Evolutionary conservation across 2,888 invertebrate species (phyloP).

Genomic region (Plusia festucae): DNA sequence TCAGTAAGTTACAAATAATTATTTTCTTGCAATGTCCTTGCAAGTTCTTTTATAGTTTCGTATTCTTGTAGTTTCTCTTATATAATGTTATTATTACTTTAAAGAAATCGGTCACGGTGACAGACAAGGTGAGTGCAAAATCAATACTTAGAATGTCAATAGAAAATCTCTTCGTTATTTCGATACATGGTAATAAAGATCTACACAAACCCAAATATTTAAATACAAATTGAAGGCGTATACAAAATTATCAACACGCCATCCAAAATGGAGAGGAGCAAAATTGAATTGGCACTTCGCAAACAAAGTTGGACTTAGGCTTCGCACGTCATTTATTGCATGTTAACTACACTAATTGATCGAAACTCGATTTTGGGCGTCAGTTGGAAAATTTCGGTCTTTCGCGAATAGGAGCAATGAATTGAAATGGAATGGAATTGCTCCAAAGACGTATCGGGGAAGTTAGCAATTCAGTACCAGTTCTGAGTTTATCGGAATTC

Average conservation of each 20-base stretch:
- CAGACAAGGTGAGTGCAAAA: neutral
- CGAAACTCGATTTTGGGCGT: slow-evolving; percentile 74
- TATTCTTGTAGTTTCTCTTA: neutral
- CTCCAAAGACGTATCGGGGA: slow-evolving; percentile 61
- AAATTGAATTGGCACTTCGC: slow-evolving; percentile 80
- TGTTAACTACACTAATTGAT: slow-evolving; percentile 85
- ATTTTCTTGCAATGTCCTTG: neutral
- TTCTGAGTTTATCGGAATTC: slow-evolving; percentile 53
- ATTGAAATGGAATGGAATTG: slow-evolving; percentile 60
- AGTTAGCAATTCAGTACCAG: slow-evolving; percentile 56
- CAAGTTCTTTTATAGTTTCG: neutral
- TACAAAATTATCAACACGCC: slow-evolving; percentile 67
- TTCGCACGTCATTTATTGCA: slow-evolving; percentile 81
- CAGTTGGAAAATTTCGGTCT: slow-evolving; percentile 65
- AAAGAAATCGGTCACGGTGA: slow-evolving; percentile 3
- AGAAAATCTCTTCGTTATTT: neutral
- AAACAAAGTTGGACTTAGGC: slow-evolving; percentile 80
- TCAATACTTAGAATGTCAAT: neutral
- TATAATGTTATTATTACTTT: neutral
- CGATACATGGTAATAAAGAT: neutral
- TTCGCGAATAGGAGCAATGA: slow-evolving; percentile 54
- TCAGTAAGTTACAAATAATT: too few relatives aligned
- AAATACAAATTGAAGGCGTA: slow-evolving; percentile 54
- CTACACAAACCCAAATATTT: slow-evolving; percentile 21
- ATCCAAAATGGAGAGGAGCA: slow-evolving; percentile 65